Evolutionary conservation across 2,113 vertebrate species (phyloP), one percentile per base, ranked within the genome.

Genomic region (Ivindomyrus marchei): DNA sequence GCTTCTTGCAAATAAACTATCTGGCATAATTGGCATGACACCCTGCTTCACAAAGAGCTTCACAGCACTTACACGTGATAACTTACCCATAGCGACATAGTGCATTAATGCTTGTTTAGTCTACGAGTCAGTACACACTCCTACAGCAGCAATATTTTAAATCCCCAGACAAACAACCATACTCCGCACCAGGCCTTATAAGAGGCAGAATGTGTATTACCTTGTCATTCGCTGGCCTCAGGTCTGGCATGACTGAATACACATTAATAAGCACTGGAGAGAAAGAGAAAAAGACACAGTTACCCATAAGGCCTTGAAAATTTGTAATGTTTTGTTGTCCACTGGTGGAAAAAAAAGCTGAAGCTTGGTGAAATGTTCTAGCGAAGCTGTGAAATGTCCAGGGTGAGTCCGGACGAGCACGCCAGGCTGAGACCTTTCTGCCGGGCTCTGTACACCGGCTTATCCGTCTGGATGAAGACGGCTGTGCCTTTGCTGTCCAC

Each of bases 391-490:
- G 21, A 39, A 15, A 50, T n/a, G 27, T 27, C 47, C 36, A 56
- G n/a, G 15, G 27, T 46, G 9, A 50, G 45, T 9, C 39, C n/a
- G 74, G 53, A 21, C 19, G 5, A n/a, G 49, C 50, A 15, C 17
- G 3, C 0, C 5, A 4, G n/a, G 80, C 89, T 90, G 91, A 91
- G 92, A 98, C 98, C 98, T 97, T 96, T 98, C 93, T 98, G 97
- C 91, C 94, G 96, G 84, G 98, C 97, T 93, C 97, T 97, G 93
- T 99, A 99, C 92, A 98, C 94, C 0, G 97, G 97, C 91, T 99
- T 99, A 94, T 99, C 98, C 0, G 96, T 98, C 95, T 98, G 98
- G 94, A 99, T 97, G 94, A 99, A 98, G 90, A 98, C 96, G 0
- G 97, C 97, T 0, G 96, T 95, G 8, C 97, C 97, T 92, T 97